These are phyloP conservation scores for Hyphantria cunea DNA, from an alignment of 1,140 invertebrate genomes.

Conservation along the genomic window DNA sequence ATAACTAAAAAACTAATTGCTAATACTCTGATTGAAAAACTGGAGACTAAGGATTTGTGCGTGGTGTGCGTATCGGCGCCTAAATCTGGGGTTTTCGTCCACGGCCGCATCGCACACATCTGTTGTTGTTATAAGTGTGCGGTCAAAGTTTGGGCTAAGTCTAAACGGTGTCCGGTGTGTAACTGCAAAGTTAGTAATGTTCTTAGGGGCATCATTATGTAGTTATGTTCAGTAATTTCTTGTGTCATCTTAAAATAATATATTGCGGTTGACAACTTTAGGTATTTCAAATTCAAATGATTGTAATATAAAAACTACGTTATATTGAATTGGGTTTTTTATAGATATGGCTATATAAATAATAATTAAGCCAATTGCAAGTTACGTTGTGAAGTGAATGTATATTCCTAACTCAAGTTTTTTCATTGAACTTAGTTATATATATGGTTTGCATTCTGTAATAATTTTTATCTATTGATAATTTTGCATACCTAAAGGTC, in stretches of 20 bases:
- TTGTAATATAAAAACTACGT: too few relatives aligned
- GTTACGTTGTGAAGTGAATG: too few relatives aligned
- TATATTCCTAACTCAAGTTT: too few relatives aligned
- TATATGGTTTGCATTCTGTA: too few relatives aligned
- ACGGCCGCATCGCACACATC: constrained; percentile 84
- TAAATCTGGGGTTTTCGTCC: constrained; percentile 85
- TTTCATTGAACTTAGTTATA: too few relatives aligned
- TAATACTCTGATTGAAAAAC: constrained; percentile 43
- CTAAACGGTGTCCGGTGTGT: constrained; percentile 85
- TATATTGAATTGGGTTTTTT: too few relatives aligned
- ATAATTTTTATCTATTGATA: too few relatives aligned
- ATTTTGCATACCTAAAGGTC: too few relatives aligned
- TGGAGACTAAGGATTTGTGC: constrained; percentile 73
- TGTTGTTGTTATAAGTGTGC: constrained; percentile 87
- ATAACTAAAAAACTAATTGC: constrained; percentile 43
- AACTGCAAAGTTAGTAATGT: constrained; percentile 86
- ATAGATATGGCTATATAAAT: too few relatives aligned
- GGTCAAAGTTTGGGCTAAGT: constrained; percentile 83
- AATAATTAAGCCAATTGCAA: too few relatives aligned
- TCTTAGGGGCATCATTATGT: constrained; percentile 82
- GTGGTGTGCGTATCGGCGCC: constrained; percentile 83
- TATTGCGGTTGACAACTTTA: too few relatives aligned
- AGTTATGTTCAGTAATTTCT: constrained; percentile 14
- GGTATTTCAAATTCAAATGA: too few relatives aligned
- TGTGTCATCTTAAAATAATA: neutral